Evolutionary conservation across 2,888 invertebrate genomes (phyloP), one percentile per base, ranked within the genome.

Genomic region (Pristionchus entomophagus): DNA sequence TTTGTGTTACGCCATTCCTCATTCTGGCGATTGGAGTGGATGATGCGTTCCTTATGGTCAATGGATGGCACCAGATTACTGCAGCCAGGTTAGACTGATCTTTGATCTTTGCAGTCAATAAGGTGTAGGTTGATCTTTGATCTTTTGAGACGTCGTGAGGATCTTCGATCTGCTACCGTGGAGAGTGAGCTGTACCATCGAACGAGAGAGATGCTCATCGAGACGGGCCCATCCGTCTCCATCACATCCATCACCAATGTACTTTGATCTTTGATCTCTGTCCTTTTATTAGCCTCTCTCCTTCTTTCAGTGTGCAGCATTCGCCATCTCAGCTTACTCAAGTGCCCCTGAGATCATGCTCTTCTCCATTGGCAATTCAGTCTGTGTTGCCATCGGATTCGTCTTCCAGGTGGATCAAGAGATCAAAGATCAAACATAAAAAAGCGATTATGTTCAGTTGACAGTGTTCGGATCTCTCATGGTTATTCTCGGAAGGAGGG

Each of bases 341-440:
- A 91, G 93, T 12, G 91, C 93, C 10, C 92, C 93, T 10, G 93
- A 93, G 86, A 93, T 93, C 26, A 93, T 92, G 78, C 86, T 93
- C n/a, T 93, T 93, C 87, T 91, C 91, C 65, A 92, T 93, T 45
- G 93, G 93, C 78, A 93, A 93, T 78, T 91, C 91, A 17, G 45
- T 91, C 19, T 93, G 93, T 17, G 91, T 93, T 12, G 85, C 87
- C 5, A 62, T 89, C 5, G 92, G 91, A 56, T 93, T 91, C 84
- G 82, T 93, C 35, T 93, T 91, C 85, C 89, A 89, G 73, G 90
- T 45, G n/a, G n/a, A n/a, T n/a, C 89, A 69, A 32, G 59, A 49
- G 49, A 49, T 49, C 49, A 49, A 49, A 56, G 22, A 22, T 56
- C 14, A 56, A n/a, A 45, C 45, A 45, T 14, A 45, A 45, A 10